Conservation (phyloP, 2,888 invertebrate genomes). For the Chalcis sispes region DNA sequence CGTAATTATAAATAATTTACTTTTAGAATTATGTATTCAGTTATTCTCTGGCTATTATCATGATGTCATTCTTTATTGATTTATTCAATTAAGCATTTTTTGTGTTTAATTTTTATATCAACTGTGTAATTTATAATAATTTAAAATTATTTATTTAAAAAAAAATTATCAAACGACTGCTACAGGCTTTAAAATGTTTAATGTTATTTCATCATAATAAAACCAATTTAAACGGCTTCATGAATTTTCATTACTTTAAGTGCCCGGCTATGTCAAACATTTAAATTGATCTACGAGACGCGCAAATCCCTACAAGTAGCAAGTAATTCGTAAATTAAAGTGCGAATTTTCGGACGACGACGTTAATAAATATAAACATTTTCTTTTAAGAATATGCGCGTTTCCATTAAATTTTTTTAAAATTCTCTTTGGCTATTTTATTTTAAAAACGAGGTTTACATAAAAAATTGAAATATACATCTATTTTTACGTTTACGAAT, state of each 20-base stretch:
- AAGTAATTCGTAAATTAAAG: constrained; percentile 15
- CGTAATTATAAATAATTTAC: background rate
- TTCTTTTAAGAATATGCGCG: too few species aligned
- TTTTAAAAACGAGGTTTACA: background rate
- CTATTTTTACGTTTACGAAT: background rate
- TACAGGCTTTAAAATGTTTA: background rate
- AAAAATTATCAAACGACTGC: too few species aligned
- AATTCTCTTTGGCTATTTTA: too few species aligned
- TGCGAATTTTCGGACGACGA: constrained; percentile 15
- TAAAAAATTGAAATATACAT: too few species aligned
- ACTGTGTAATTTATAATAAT: too few species aligned
- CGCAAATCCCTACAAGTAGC: background rate
- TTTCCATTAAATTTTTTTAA: too few species aligned
- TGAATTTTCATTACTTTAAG: constrained; percentile 22
- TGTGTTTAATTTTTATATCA: too few species aligned
- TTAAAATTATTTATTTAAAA: too few species aligned
- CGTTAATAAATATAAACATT: constrained; percentile 35
- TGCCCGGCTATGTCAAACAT: background rate
- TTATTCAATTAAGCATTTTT: too few species aligned
- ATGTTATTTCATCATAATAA: constrained; percentile 14
- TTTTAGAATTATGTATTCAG: background rate
- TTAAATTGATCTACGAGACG: constrained; percentile 10
- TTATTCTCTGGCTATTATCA: too few species aligned
- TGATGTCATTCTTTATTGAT: too few species aligned
- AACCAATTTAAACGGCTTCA: constrained; percentile 1